Evolutionary conservation across 2,113 vertebrate genomes (phyloP).

Genomic region (Dissostichus mawsoni): DNA sequence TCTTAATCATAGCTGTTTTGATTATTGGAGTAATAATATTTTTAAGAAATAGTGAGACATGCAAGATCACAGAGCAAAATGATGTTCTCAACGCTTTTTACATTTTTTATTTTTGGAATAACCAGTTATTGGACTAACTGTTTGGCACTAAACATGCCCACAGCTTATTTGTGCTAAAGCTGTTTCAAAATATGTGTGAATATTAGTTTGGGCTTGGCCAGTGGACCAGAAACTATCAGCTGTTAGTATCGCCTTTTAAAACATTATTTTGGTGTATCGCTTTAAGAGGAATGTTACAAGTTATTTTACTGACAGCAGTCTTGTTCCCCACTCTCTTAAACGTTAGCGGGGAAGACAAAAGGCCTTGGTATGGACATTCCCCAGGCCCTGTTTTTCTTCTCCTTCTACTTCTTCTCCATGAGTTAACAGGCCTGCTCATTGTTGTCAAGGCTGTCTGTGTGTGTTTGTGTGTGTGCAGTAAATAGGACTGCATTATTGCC

Average conservation of each 20-base stretch:
- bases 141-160: background rate
- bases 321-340: constrained; percentile 56
- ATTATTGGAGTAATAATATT: background rate
- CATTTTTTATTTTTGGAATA: background rate
- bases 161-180: background rate
- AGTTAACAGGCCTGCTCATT: constrained; percentile 80
- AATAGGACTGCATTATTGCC: constrained; percentile 53
- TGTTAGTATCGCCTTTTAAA: constrained; percentile 56
- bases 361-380: constrained; percentile 71
- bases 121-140: background rate
- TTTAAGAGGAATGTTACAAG: constrained; percentile 78
- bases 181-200: constrained; percentile 8
- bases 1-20: background rate
- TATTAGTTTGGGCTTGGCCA: constrained; percentile 20
- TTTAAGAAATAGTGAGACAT: background rate
- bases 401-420: constrained; percentile 66
- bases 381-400: constrained; percentile 72
- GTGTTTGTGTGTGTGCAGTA: constrained; percentile 53
- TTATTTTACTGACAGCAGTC: constrained; percentile 78
- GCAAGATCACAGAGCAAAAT: background rate
- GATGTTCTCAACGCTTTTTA: background rate
- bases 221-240: constrained; percentile 48
- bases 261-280: constrained; percentile 54
- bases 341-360: constrained; percentile 71
- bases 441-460: constrained; percentile 77